Percentiles rank a stretch among this genome's conserved stretches.
Evolutionary conservation across 2,888 invertebrate species (phyloP).

Genomic region (Synanthedon tipuliformis): DNA sequence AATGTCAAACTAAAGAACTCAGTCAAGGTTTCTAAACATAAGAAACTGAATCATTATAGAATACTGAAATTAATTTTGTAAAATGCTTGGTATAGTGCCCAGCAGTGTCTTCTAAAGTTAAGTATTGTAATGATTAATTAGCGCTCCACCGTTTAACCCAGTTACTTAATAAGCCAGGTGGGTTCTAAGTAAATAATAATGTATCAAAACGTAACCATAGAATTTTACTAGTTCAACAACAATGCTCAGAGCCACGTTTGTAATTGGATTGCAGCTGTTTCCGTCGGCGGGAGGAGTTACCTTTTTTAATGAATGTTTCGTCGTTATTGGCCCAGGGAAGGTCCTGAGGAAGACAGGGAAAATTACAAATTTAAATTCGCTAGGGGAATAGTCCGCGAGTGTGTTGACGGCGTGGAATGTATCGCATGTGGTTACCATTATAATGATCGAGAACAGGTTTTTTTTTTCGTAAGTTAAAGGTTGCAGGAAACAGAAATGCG

Average conservation of each 20-base stretch:
- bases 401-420: slow-evolving; percentile 56
- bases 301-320: slow-evolving; percentile 55
- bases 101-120: background rate
- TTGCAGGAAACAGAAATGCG: background rate
- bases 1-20: too few relatives aligned
- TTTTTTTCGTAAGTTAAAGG: background rate
- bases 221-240: slow-evolving; percentile 27
- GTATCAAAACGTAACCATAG: slow-evolving; percentile 11
- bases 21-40: background rate
- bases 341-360: slow-evolving; percentile 26
- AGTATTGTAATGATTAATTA: slow-evolving; percentile 4
- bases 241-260: slow-evolving; percentile 51
- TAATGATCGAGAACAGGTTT: background rate
- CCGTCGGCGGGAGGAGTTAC: slow-evolving; percentile 55
- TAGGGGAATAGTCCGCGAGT: slow-evolving; percentile 42
- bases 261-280: slow-evolving; percentile 67
- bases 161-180: slow-evolving; percentile 16
- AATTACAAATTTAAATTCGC: slow-evolving; percentile 68
- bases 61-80: background rate
- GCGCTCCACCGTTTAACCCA: slow-evolving; percentile 4
- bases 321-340: slow-evolving; percentile 50
- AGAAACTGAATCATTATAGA: background rate
- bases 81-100: background rate
- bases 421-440: slow-evolving; percentile 44
- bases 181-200: slow-evolving; percentile 20